phyloP scores from a whole-genome alignment of 1,140 invertebrate species.

The Scaptomyza hsui region DNA sequence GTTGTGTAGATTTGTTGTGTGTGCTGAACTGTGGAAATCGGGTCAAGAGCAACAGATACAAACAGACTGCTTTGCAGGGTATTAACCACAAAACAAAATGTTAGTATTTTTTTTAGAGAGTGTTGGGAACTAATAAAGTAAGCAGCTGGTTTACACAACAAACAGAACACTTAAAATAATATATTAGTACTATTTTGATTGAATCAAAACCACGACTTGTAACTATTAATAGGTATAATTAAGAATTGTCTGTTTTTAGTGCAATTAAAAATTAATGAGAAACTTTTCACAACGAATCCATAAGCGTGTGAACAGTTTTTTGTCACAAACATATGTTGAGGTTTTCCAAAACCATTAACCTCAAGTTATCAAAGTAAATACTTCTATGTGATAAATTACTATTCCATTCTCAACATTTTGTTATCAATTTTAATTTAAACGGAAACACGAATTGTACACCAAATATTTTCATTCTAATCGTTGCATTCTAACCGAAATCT shows the following conservation, averaged over 20 bases:
- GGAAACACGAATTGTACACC: conserved; percentile 1
- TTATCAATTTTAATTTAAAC: conserved; percentile 17
- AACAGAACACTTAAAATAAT: neutral
- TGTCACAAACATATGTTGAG: conserved; percentile 8
- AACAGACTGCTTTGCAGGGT: neutral
- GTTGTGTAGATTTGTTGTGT: conserved; percentile 18
- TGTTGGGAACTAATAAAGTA: too few relatives aligned
- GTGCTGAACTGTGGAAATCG: conserved; percentile 42
- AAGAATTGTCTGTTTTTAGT: neutral
- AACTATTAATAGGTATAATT: neutral
- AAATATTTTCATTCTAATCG: conserved; percentile 24
- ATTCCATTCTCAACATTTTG: conserved; percentile 5
- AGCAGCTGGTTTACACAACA: neutral
- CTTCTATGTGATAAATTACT: neutral
- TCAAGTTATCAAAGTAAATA: conserved; percentile 4
- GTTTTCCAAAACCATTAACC: conserved; percentile 4
- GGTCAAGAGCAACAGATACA: conserved; percentile 38
- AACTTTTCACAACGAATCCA: neutral
- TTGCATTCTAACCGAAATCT: neutral
- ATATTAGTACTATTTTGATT: neutral
- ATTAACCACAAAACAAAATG: neutral
- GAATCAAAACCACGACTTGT: neutral
- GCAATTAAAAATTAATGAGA: neutral
- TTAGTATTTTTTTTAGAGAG: neutral
- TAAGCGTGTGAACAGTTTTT: conserved; percentile 1